These are phyloP conservation scores for Regulus satrapa DNA, from an alignment of 2,113 vertebrate species.

Conservation along the genomic window DNA sequence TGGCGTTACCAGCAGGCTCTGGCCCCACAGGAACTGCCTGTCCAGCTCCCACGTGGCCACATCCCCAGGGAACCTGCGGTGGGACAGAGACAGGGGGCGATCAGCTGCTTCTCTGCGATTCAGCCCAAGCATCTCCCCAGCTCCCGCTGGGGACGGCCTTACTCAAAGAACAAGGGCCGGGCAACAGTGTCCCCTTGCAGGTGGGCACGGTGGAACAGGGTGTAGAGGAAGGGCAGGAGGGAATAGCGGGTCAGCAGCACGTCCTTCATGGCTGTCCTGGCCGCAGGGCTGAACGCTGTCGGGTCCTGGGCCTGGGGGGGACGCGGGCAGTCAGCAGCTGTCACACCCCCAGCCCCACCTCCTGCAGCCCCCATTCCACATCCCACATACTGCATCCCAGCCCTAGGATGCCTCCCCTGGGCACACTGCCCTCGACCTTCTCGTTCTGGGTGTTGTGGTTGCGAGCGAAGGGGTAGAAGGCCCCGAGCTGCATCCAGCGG, in stretches of 20 bases:
- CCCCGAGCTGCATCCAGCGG: constrained; percentile 86
- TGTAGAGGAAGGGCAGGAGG: constrained; percentile 86
- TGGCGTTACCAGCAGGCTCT: constrained; percentile 81
- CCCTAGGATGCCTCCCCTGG: neutral
- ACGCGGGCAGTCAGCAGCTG: neutral
- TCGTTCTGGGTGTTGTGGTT: constrained; percentile 81
- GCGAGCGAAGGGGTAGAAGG: constrained; percentile 87
- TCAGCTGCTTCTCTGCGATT: fast-evolving
- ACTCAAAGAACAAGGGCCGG: constrained; percentile 86
- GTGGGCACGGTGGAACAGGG: constrained; percentile 85
- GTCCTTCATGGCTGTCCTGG: constrained; percentile 77
- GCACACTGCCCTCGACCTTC: constrained; percentile 37
- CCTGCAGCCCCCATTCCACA: neutral
- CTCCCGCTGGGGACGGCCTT: neutral
- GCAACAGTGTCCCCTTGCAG: constrained; percentile 78
- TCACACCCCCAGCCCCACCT: neutral
- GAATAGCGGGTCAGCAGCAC: constrained; percentile 83
- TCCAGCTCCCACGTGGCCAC: constrained; percentile 74
- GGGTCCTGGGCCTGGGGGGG: constrained; percentile 82
- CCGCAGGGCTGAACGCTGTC: constrained; percentile 71
- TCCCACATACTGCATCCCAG: fast-evolving
- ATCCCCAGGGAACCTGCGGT: constrained; percentile 78
- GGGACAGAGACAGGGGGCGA: fast-evolving
- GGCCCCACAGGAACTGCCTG: constrained; percentile 86
- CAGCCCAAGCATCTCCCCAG: neutral